phyloP scores from a whole-genome alignment of 2,113 vertebrate genomes.

The Patagioenas fasciata region DNA sequence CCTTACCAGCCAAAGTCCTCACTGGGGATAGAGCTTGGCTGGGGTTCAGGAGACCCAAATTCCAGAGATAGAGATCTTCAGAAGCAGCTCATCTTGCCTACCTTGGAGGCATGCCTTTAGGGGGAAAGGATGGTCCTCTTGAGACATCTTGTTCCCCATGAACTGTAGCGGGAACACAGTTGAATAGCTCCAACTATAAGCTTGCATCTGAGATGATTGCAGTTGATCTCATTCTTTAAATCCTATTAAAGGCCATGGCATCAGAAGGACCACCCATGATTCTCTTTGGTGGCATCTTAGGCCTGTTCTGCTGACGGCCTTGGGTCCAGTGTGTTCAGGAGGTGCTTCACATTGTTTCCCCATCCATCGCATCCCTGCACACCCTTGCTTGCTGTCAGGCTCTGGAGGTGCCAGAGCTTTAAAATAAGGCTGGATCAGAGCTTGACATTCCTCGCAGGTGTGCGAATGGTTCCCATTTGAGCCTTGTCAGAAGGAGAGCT shows the following conservation, averaged over 20 bases:
- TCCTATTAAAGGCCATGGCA: neutral
- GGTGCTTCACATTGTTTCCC: too few relatives aligned
- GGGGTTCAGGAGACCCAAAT: neutral
- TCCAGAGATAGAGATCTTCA: neutral
- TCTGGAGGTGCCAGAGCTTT: neutral
- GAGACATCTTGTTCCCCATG: neutral
- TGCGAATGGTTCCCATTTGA: neutral
- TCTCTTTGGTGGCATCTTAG: neutral
- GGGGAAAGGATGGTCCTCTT: neutral
- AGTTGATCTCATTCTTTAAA: neutral
- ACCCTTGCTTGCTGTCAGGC: neutral
- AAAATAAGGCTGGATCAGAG: neutral
- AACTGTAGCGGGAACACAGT: neutral
- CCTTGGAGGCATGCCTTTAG: neutral
- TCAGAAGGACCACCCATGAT: neutral
- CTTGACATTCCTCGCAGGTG: neutral
- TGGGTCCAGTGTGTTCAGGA: accelerated
- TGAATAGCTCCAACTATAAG: neutral
- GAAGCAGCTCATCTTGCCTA: neutral
- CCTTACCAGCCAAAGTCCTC: neutral
- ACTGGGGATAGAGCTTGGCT: neutral
- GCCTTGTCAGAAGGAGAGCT: neutral
- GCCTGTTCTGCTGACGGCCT: neutral
- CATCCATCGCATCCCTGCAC: too few relatives aligned
- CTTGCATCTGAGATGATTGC: neutral